Base-by-base conservation (phyloP, 2,113 vertebrate genomes). In the Eulemur macaco region DNA sequence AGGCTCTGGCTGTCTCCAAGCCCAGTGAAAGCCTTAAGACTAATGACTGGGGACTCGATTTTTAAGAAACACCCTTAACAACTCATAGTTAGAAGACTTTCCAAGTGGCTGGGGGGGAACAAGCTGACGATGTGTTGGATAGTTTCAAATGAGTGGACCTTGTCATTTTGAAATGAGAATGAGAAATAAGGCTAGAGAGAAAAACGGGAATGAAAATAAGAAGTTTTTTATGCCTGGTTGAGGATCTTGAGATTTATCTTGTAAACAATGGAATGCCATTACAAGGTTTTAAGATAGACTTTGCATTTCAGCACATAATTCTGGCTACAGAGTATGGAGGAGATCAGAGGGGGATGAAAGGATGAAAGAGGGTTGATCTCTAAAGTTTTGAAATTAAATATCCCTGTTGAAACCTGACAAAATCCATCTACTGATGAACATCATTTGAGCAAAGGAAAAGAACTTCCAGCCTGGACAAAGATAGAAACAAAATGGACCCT, bases 381-480 rank as follows among this genome's bases (percentile, higher is more conserved):
- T 92, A 73, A 92, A 94, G 39, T 85, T 96, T n/a, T 39, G 3
- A 94, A 88, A 85, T 81, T 86, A 94, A 89, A 91, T 74, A 95
- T 85, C 90, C 37, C 39, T 71, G 52, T 29, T 84, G 47, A 96
- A 96, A 78, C 23, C 23, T 83, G 34, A 60, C 15, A 92, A 45
- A 66, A 54, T 92, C 27, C 27, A 80, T 58, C 27, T 92, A 71
- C 6, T 68, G 1, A 39, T 34, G 10, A 96, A 96, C 45, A 77
- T 34, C 47, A 90, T 74, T 92, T 93, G 91, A 91, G 42, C 66
- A 91, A 94, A 96, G 69, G 77, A 91, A 14, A 77, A 77, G 34
- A 76, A 91, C 14, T 15, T 84, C 58, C 85, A 76, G 5, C 25
- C 63, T 82, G 52, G 34, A 93, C 29, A 91, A 94, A 86, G 77